Conservation (phyloP, 2,113 vertebrate species). For the Tichodroma muraria region DNA sequence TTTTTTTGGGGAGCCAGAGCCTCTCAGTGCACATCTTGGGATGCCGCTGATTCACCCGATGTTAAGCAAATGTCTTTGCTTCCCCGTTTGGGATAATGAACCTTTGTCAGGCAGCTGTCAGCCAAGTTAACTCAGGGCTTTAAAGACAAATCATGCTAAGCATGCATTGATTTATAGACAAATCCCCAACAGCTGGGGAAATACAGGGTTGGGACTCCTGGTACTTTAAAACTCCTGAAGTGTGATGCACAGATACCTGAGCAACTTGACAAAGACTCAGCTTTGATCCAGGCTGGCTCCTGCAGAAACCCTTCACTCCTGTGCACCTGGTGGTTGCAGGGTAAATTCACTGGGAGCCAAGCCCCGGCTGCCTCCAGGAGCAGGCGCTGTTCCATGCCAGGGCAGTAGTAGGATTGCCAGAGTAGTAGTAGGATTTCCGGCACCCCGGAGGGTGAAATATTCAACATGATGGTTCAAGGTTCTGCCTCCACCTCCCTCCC, state of each 20-base stretch:
- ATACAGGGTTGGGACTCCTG: neutral
- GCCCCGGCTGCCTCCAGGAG: neutral
- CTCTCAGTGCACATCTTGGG: neutral
- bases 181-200: neutral
- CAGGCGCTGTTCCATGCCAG: fast-evolving
- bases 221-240: neutral
- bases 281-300: neutral
- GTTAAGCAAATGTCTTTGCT: neutral
- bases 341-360: neutral
- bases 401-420: neutral
- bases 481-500: neutral
- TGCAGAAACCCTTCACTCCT: neutral
- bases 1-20: neutral
- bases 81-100: neutral
- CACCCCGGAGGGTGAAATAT: neutral
- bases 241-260: neutral
- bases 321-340: neutral
- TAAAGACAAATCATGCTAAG: neutral
- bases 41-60: neutral
- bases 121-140: neutral
- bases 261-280: neutral
- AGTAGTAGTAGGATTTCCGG: neutral
- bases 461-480: neutral
- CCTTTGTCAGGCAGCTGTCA: neutral
- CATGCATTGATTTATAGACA: neutral